phyloP scores from a whole-genome alignment of 2,797 vertebrate species.

The Amniataba percoides region DNA sequence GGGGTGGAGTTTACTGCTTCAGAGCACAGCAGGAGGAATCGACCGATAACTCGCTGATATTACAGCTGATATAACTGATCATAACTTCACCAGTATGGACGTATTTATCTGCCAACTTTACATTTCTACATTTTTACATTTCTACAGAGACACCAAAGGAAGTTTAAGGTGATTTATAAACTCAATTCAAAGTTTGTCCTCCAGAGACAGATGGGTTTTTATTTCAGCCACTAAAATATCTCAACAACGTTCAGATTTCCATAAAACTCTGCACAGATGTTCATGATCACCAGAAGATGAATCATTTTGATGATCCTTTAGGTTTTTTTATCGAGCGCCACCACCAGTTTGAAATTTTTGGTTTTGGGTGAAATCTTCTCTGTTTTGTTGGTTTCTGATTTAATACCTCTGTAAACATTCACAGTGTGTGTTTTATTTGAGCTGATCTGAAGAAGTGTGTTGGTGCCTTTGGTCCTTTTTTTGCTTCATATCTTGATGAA shows the following conservation, averaged over 20 bases:
- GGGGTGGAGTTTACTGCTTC: constrained; percentile 11
- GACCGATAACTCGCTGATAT: background rate
- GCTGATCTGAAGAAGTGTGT: background rate
- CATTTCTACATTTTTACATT: no score
- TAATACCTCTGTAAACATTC: no score
- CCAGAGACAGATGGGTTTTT: background rate
- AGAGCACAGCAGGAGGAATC: constrained; percentile 10
- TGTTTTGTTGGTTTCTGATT: background rate
- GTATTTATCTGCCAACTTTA: background rate
- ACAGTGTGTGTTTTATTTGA: no score
- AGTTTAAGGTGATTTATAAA: background rate
- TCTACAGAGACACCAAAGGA: background rate
- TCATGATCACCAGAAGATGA: background rate
- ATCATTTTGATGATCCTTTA: background rate
- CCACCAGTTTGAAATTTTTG: background rate
- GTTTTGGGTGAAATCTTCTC: background rate
- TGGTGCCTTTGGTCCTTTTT: background rate
- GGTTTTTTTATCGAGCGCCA: background rate
- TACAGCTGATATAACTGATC: background rate
- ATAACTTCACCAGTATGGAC: background rate
- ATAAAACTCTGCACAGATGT: background rate
- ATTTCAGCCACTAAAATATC: background rate
- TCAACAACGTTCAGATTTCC: background rate
- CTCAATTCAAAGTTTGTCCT: background rate
- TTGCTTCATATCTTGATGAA: background rate